Percentiles rank a stretch among this genome's conserved stretches.
These are phyloP conservation scores for Platanista minor DNA, from an alignment of 2,113 vertebrate species.

Conservation along the genomic window DNA sequence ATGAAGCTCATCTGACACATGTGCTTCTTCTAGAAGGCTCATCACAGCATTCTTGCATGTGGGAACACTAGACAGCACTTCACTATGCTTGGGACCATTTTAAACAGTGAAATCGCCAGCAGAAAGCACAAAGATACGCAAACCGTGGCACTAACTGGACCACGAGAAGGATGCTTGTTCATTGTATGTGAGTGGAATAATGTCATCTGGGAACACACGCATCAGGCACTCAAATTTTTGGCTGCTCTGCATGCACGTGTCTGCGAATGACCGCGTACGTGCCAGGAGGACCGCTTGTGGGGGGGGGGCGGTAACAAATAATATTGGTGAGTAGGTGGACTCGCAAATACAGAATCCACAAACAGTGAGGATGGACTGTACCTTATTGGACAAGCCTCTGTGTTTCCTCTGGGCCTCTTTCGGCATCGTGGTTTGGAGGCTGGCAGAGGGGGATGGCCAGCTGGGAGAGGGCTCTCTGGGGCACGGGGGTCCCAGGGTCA, in stretches of 20 bases:
- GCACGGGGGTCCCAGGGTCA: no score
- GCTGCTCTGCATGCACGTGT: fast-evolving
- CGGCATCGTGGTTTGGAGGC: neutral
- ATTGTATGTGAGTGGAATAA: no score
- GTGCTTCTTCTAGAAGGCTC: no score
- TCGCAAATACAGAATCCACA: fast-evolving
- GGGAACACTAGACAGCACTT: neutral
- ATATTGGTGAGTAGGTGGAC: neutral
- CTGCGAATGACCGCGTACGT: fast-evolving
- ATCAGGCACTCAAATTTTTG: neutral
- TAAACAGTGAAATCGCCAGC: neutral
- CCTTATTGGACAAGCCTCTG: neutral
- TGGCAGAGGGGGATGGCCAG: neutral
- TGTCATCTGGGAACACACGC: fast-evolving
- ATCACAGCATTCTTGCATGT: neutral
- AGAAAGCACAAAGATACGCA: neutral
- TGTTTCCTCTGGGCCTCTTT: neutral
- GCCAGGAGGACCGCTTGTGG: no score
- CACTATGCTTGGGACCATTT: fast-evolving
- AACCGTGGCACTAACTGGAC: fast-evolving
- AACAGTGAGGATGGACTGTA: no score
- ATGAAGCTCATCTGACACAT: fast-evolving
- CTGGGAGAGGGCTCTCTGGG: neutral
- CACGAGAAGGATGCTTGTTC: neutral
- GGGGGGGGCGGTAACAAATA: neutral